phyloP scores from a whole-genome alignment of 1,140 invertebrate genomes.

The Octopus bimaculoides region DNA sequence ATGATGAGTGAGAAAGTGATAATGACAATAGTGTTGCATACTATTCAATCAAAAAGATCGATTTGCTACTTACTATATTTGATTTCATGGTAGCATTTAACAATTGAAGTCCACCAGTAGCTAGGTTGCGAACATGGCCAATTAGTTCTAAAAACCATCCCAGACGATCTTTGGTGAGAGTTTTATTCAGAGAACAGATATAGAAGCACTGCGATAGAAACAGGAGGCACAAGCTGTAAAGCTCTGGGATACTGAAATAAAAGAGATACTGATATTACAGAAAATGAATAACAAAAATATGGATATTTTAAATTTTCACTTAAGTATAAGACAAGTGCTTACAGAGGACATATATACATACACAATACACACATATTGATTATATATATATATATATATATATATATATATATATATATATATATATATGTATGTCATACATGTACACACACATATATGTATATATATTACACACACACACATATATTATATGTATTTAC shows the following conservation, averaged over 20 bases:
- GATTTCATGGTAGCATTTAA: too few relatives aligned
- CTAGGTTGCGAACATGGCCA: slow-evolving; percentile 44
- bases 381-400: too few relatives aligned
- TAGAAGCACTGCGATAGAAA: slow-evolving; percentile 36
- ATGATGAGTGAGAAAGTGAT: too few relatives aligned
- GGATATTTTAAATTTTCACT: background rate
- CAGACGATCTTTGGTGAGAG: slow-evolving; percentile 26
- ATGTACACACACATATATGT: too few relatives aligned
- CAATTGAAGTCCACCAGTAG: slow-evolving; percentile 22
- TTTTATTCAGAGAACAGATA: slow-evolving; percentile 18
- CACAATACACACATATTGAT: too few relatives aligned
- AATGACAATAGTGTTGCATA: too few relatives aligned
- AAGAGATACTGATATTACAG: background rate
- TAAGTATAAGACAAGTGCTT: background rate
- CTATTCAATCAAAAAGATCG: too few relatives aligned
- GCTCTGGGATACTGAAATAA: background rate
- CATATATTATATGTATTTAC: too few relatives aligned
- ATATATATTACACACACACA: too few relatives aligned
- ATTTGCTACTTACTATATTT: too few relatives aligned
- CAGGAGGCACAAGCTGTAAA: slow-evolving; percentile 22
- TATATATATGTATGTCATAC: too few relatives aligned
- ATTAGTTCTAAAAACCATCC: slow-evolving; percentile 47
- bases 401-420: too few relatives aligned
- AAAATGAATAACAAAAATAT: background rate
- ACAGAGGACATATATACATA: background rate